Evolutionary conservation across 2,797 vertebrate genomes (phyloP), one percentile per base, ranked within the genome.

Genomic region (Lepus townsendii): DNA sequence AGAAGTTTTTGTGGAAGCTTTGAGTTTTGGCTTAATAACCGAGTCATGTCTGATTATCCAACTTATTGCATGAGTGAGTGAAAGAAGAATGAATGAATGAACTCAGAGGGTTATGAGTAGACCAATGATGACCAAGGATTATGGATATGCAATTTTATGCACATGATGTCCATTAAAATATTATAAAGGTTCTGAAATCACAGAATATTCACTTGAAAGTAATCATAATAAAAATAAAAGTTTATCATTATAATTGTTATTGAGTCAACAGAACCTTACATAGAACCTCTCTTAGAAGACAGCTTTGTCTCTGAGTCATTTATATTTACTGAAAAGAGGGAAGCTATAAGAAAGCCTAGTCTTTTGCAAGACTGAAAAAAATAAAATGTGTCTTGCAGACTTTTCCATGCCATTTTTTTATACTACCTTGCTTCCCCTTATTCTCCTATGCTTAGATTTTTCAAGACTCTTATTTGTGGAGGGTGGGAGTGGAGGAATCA

Each of bases 171-270:
- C 12, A 35, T 83, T 90, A 68, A 91, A 93, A 93, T 75, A 75
- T 84, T 62, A 72, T 66, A 76, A 90, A 69, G 19, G 79, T 79
- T 92, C 9, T 52, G 82, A 83, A 91, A 86, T 88, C 30, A 83
- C 30, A n/a, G n/a, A 83, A 71, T 66, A 79, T 16, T 19, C n/a
- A 17, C 38, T 78, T 93, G 80, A 91, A 94, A 91, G 66, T 7
- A 62, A 83, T 86, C 27, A 83, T 89, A 63, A 76, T 13, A 38
- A 76, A 87, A 66, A 38, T 42, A 65, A 80, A 27, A 75, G 30
- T 14, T 68, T 13, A 13, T 92, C 62, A 22, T 82, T 91, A 78
- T 52, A 87, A 66, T 68, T 60, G 42, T 78, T 73, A 50, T 66
- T 42, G 47, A 65, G 24, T 71, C 8, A 87, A 78, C 13, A 73